phyloP scores from a whole-genome alignment of 1,140 invertebrate genomes.

The Heliconius eleuchia region DNA sequence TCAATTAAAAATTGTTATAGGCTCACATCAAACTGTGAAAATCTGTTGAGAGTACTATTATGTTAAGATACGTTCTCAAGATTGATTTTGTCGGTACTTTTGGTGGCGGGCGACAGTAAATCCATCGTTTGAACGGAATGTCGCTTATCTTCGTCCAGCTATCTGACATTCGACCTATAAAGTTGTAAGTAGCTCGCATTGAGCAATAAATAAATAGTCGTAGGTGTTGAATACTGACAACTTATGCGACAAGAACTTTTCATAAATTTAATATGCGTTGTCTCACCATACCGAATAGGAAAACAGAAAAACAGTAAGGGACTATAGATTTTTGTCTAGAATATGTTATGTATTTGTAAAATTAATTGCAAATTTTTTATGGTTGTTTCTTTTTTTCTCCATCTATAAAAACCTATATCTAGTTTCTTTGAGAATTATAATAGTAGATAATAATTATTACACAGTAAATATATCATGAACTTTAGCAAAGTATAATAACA shows the following conservation, averaged over 20 bases:
- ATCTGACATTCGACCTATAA: constrained; percentile 54
- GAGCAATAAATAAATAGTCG: constrained; percentile 49
- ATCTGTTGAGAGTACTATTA: not conserved
- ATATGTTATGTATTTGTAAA: too few relatives aligned
- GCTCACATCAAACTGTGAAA: constrained; percentile 1
- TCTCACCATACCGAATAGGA: not conserved
- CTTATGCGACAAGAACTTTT: constrained; percentile 26
- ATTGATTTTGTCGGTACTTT: constrained; percentile 38
- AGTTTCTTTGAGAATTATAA: too few relatives aligned
- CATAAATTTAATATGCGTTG: constrained; percentile 23
- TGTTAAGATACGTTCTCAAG: constrained; percentile 13
- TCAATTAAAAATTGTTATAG: not conserved
- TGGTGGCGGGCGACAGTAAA: constrained; percentile 43
- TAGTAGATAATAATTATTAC: too few relatives aligned
- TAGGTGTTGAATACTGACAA: constrained; percentile 35
- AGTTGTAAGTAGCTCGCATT: constrained; percentile 49
- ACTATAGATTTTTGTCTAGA: not conserved
- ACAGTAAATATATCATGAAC: too few relatives aligned
- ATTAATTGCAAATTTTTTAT: too few relatives aligned
- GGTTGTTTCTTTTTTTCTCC: too few relatives aligned
- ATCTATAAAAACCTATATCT: too few relatives aligned
- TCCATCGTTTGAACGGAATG: constrained; percentile 47
- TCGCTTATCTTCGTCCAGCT: constrained; percentile 44
- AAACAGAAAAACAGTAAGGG: not conserved
- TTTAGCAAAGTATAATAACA: too few relatives aligned